Evolutionary conservation across 2,113 vertebrate genomes (phyloP), one percentile per base, ranked within the genome.

Genomic region (Australoheros scitulus): DNA sequence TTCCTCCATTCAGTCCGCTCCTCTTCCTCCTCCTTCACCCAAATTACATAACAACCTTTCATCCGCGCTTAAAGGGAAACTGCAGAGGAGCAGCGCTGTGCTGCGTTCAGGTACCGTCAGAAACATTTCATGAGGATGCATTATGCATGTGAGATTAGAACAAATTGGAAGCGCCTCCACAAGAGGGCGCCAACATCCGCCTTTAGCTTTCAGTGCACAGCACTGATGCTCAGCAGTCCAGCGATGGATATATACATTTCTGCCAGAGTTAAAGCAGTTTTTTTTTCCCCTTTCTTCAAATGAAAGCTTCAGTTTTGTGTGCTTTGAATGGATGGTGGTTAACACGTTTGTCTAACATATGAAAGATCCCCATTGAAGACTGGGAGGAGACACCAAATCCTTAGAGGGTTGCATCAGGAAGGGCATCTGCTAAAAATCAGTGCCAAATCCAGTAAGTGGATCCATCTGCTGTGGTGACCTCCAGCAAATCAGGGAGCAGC

Each of bases 51-150:
- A 86, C 58, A 61, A 5, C 6, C 58, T 88, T 85, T 93, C 61
- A 93, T 88, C 75, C 9, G 14, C 32, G 11, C 22, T 91, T 91
- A 92, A 92, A 93, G 86, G 78, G 77, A 5, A 55, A 57, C 26
- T 4, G 3, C 38, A 1, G 3, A 50, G 26, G 64, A 50, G 47
- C 18, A 26, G 47, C 13, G 15, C 64, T 70, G 63, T 41, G 88
- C 36, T 85, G 83, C 81, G 36, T 91, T 92, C 76, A 92, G 0
- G 82, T 0, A 20, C 59, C 17, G 70, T 57, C 14, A 55, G 77
- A 78, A 52, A 75, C 56, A 29, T 3, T 50, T 17, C 5, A 15
- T 7, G 3, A 52, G 11, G 10, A n/a, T 14, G 17, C 29, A 0
- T 11, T 24, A 29, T 4, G 34, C 32, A 34, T 52, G 17, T 70